These are phyloP conservation scores for Acanthaster planci DNA, from an alignment of 35 echinoderm and acorn worm species.

Conservation along the genomic window DNA sequence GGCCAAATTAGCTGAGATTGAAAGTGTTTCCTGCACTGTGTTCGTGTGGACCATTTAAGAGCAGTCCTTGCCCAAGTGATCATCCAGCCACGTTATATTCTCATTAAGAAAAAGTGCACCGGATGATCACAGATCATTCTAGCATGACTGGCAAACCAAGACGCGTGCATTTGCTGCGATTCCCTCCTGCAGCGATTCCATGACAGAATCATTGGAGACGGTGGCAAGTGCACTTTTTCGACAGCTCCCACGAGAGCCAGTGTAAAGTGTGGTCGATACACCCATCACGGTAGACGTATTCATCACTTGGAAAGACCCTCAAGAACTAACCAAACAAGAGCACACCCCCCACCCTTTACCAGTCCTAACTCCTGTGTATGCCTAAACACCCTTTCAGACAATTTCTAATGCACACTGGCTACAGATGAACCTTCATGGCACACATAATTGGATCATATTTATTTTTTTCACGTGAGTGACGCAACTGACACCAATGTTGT, in stretches of 20 bases:
- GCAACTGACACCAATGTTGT: neutral
- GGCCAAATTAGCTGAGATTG: too few species aligned
- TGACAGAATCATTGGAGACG: too few species aligned
- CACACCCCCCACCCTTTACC: neutral
- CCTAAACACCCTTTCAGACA: constrained; percentile 19
- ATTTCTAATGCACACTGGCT: constrained; percentile 24
- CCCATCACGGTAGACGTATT: neutral
- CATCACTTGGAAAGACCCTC: neutral
- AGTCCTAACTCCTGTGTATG: constrained; percentile 9
- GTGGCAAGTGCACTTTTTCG: neutral
- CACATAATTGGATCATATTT: constrained; percentile 16
- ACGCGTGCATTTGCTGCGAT: too few species aligned
- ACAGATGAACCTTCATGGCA: neutral
- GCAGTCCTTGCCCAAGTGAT: too few species aligned
- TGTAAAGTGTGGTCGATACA: neutral
- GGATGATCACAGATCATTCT: too few species aligned
- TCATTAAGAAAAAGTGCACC: too few species aligned
- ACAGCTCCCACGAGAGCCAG: neutral
- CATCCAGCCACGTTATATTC: too few species aligned
- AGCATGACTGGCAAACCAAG: too few species aligned
- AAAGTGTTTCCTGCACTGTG: too few species aligned
- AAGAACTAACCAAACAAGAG: constrained; percentile 4
- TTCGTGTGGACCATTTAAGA: too few species aligned
- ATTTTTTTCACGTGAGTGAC: neutral
- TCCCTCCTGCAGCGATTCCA: too few species aligned